Evolutionary conservation across 2,113 vertebrate species (phyloP).

Genomic region (Spilogale gracilis): DNA sequence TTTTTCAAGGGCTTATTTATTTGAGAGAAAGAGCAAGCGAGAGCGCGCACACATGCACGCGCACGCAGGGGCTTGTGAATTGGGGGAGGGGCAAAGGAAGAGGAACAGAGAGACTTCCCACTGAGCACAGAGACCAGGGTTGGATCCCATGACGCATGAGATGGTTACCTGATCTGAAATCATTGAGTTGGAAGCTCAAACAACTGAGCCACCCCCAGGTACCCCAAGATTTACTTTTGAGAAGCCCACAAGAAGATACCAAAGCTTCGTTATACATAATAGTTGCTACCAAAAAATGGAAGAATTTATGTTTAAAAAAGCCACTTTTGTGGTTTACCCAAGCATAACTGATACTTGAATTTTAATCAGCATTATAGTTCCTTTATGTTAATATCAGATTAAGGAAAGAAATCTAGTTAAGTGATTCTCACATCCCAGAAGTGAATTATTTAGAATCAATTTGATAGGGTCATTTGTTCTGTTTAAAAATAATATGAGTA

Average conservation of each 20-base stretch:
- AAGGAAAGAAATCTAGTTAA: conserved; percentile 47
- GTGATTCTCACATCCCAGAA: not conserved
- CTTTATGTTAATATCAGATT: not conserved
- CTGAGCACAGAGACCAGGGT: not conserved
- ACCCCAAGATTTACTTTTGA: conserved; percentile 7
- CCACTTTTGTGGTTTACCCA: conserved; percentile 12
- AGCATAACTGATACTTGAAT: not conserved
- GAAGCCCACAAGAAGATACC: not conserved
- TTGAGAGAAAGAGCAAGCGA: not conserved
- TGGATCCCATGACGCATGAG: not conserved
- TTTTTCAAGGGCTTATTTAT: not conserved
- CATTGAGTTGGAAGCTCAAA: not conserved
- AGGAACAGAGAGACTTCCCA: not conserved
- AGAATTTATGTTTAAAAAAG: conserved; percentile 4
- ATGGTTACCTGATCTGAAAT: not conserved
- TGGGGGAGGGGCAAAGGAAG: not conserved
- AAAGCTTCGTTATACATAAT: not conserved
- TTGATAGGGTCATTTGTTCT: conserved; percentile 34
- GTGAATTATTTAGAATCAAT: not conserved
- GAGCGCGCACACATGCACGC: accelerated
- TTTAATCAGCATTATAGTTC: conserved; percentile 31
- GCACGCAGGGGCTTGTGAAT: not conserved
- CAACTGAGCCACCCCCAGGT: not conserved
- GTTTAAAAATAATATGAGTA: conserved; percentile 20
- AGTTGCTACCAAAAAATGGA: not conserved